Evolutionary conservation across 2,888 invertebrate genomes (phyloP), one percentile per base, ranked within the genome.

Genomic region (Piscicola geometra): DNA sequence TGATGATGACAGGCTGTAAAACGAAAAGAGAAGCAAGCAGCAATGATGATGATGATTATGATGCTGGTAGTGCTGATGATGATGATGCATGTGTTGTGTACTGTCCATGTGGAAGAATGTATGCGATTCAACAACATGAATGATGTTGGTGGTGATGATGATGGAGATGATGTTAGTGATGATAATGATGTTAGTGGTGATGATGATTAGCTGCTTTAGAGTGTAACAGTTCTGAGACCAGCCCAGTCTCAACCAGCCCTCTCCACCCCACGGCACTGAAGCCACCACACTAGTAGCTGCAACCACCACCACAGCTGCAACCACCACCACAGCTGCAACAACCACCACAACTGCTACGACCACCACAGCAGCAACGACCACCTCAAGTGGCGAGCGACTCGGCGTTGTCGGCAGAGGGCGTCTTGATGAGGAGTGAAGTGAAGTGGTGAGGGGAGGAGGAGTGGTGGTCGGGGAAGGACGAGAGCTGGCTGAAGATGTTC

Each of bases 401-500:
- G 15, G 41, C 5, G 5, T 41, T 5, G 5, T 41, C 41, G 41
- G 41, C 5, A 15, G 41, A 15, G 41, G 41, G 41, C 15, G 41
- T 5, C 41, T 41, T 41, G 41, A 41, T 5, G 15, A 41, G 41
- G 41, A 41, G 41, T 5, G 41, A 41, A 15, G 41, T 41, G 41
- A 9, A 41, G 15, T 41, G 41, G 41, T 15, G 9, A 9, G 41
- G 15, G 5, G 15, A 41, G 41, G 41, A 41, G 41, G 41, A 9
- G 41, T 41, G 15, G 15, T 41, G 41, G 41, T 15, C 41, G 5
- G 41, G 15, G 5, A 41, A 41, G 41, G 41, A 41, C 41, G 71
- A 71, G 36, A 71, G 50, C n/a, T 71, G 71, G 18, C 50, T 50
- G 52, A 52, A 47, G 21, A 52, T 52, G 52, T 71, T 71, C 56